These are phyloP conservation scores for Drosophila bocqueti DNA, from an alignment of 1,140 invertebrate species.

Conservation along the genomic window DNA sequence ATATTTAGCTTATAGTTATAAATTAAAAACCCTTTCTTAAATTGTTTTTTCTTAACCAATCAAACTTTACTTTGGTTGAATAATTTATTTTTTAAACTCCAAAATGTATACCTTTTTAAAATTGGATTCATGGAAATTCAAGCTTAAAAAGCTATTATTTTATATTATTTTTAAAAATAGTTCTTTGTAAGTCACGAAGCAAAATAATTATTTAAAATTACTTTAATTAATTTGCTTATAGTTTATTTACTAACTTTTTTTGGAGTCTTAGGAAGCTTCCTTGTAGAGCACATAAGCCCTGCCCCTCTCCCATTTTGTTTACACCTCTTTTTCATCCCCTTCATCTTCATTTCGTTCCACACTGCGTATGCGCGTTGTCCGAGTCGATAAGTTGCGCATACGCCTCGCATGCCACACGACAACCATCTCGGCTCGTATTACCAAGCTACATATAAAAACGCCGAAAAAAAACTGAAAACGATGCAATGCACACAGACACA, in stretches of 20 bases:
- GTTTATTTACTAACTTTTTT: background rate
- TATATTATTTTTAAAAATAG: too few relatives aligned
- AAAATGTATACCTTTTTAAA: too few relatives aligned
- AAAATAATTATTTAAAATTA: too few relatives aligned
- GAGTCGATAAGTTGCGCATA: conserved; percentile 69
- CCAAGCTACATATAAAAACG: conserved; percentile 53
- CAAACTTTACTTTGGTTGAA: too few relatives aligned
- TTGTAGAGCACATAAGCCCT: background rate
- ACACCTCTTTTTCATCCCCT: background rate
- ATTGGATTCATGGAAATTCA: too few relatives aligned
- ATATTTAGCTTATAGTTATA: too few relatives aligned
- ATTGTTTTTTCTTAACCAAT: too few relatives aligned
- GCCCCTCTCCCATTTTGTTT: background rate
- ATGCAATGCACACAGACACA: conserved; percentile 32
- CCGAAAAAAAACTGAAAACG: conserved; percentile 27
- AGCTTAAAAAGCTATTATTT: too few relatives aligned
- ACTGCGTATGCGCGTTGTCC: conserved; percentile 69
- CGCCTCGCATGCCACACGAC: conserved; percentile 74
- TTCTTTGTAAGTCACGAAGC: too few relatives aligned
- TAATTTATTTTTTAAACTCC: too few relatives aligned
- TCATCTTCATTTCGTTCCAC: conserved; percentile 25
- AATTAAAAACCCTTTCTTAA: too few relatives aligned
- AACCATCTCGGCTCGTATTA: conserved; percentile 64
- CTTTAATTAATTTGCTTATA: too few relatives aligned
- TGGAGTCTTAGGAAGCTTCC: background rate